Evolutionary conservation across 2,113 vertebrate genomes (phyloP), one percentile per base, ranked within the genome.

Genomic region (Oenanthe oenanthe): DNA sequence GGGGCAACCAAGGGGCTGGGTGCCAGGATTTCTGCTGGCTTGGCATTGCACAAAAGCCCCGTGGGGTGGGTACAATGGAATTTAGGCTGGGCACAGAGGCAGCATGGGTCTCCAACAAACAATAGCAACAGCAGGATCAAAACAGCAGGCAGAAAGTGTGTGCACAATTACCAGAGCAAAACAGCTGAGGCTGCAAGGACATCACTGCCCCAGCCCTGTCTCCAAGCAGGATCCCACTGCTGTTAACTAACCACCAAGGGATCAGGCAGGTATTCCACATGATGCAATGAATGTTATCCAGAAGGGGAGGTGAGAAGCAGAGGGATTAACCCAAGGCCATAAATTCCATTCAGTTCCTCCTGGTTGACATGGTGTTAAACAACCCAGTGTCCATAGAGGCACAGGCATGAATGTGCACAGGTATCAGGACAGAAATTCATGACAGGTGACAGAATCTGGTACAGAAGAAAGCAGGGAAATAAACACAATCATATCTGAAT

Each of bases 91-190:
- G 93, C 90, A 95, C 17, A 5, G 75, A 94, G 93, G 94, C 95
- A 95, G 93, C 84, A 70, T 94, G 93, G 95, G 84, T 95, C 95
- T 95, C 85, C 90, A 94, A 91, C 62, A 95, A 94, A 96, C 95
- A 97, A 96, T 97, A 82, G 94, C 86, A 94, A 95, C 89, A 96
- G 96, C 89, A 7, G 86, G 94, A 96, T 95, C 95, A 95, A 96
- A 97, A 94, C 88, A 96, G 92, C 94, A 95, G 93, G 93, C 71
- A 78, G 54, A 93, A 78, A 96, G 67, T 56, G 70, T 34, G 72
- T 28, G 68, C 84, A 94, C 92, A 95, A 94, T 94, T 89, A 87
- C 36, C 45, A 75, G 80, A 75, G 75, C 65, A 87, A 91, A 96
- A 71, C 68, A 84, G 87, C 80, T 85, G 82, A 48, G 53, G 40